Conservation (phyloP, 2,888 invertebrate species). For the Dynastes maya region DNA sequence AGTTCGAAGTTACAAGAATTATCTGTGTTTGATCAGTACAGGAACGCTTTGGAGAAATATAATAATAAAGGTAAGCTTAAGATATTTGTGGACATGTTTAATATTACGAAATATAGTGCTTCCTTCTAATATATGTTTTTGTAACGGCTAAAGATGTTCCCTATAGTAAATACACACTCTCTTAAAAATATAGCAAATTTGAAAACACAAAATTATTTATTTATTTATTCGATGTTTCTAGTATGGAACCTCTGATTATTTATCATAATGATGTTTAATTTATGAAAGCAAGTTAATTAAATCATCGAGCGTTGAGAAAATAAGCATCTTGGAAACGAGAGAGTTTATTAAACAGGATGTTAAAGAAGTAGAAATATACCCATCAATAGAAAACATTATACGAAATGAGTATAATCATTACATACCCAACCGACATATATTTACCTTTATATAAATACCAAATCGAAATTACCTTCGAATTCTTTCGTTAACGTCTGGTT, state of each 20-base stretch:
- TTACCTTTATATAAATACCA: constrained; percentile 4
- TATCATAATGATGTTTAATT: constrained; percentile 10
- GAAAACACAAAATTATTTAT: neutral
- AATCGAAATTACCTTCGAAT: constrained; percentile 9
- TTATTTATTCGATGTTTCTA: neutral
- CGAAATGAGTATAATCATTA: neutral
- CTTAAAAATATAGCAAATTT: neutral
- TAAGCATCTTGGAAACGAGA: neutral
- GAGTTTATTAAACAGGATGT: constrained; percentile 4
- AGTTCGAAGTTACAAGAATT: too few species aligned
- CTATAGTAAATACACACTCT: neutral
- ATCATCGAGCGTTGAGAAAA: constrained; percentile 12
- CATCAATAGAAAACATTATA: neutral
- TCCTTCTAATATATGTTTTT: too few species aligned
- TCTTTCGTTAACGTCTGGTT: constrained; percentile 3
- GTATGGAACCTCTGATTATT: neutral
- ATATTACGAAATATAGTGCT: too few species aligned
- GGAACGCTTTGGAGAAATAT: too few species aligned
- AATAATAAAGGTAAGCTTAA: too few species aligned
- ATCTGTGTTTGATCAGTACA: too few species aligned
- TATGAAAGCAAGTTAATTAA: constrained; percentile 10
- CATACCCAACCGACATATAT: constrained; percentile 5
- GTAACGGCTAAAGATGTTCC: too few species aligned
- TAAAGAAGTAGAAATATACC: neutral
- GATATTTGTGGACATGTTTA: too few species aligned